A percentile compares a stretch with the other conserved stretches of the same genome.
phyloP scores from a whole-genome alignment of 2,888 invertebrate genomes.

The Mythimna vitellina region DNA sequence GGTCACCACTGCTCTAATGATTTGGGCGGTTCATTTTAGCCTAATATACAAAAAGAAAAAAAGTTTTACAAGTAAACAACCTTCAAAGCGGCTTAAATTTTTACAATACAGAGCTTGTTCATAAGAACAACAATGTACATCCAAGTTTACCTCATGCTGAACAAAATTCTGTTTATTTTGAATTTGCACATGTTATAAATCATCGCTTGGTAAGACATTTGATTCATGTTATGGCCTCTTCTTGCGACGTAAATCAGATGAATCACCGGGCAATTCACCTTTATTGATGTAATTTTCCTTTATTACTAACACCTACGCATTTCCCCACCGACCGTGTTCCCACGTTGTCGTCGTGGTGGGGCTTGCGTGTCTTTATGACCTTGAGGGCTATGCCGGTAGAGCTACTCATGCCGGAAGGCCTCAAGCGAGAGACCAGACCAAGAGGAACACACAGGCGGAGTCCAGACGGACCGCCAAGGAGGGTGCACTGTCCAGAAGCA shows the following conservation, averaged over 20 bases:
- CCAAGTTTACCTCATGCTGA: constrained; percentile 3
- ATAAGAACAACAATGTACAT: constrained; percentile 1
- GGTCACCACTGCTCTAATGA: background rate
- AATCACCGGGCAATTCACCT: constrained; percentile 54
- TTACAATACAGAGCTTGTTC: constrained; percentile 1
- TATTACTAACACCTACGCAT: constrained; percentile 53
- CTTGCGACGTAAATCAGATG: constrained; percentile 53
- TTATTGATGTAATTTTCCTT: constrained; percentile 59
- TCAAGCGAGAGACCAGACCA: too few species aligned
- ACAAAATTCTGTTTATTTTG: constrained; percentile 33
- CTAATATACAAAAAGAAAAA: background rate
- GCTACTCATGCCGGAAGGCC: too few species aligned
- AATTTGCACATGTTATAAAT: constrained; percentile 36
- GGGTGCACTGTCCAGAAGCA: too few species aligned
- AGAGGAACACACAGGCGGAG: too few species aligned
- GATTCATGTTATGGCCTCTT: constrained; percentile 49
- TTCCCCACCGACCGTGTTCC: too few species aligned
- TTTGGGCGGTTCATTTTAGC: background rate
- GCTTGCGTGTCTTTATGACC: too few species aligned
- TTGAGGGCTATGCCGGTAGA: too few species aligned
- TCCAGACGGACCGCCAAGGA: too few species aligned
- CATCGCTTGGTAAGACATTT: constrained; percentile 35
- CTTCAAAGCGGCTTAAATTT: background rate
- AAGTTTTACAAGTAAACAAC: background rate
- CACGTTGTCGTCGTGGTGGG: too few species aligned